Evolutionary conservation across 2,113 vertebrate species (phyloP).

Genomic region (Siniperca chuatsi): DNA sequence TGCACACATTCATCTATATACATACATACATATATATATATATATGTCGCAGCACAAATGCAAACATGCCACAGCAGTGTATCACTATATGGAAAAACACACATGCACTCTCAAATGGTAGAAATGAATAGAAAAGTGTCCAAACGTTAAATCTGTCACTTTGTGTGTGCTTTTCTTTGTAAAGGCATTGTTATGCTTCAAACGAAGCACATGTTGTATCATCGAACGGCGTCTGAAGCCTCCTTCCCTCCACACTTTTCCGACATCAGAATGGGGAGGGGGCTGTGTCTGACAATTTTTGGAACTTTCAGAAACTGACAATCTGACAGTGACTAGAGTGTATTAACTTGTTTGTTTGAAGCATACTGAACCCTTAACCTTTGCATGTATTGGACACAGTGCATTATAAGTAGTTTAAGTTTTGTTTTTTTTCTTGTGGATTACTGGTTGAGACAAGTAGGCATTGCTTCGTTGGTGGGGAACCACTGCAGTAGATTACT

Average conservation of each 20-base stretch:
- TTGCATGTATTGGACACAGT: not conserved
- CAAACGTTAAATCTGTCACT: not conserved
- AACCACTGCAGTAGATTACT: no score
- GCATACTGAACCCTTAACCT: not conserved
- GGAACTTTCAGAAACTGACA: not conserved
- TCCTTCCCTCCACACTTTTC: no score
- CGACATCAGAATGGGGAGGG: not conserved
- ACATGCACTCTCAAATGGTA: not conserved
- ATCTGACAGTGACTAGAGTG: not conserved
- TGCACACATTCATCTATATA: conserved; percentile 11
- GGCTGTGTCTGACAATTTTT: not conserved
- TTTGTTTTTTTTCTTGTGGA: no score
- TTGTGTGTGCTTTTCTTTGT: not conserved
- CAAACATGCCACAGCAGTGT: conserved; percentile 16
- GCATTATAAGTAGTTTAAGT: no score
- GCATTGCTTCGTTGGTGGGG: no score
- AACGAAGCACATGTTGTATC: not conserved
- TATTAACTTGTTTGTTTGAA: not conserved
- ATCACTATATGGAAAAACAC: not conserved
- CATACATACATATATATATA: not conserved
- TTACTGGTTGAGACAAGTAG: no score
- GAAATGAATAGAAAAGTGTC: not conserved
- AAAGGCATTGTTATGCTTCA: not conserved
- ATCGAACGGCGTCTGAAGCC: not conserved
- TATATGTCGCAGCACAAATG: not conserved